These are phyloP conservation scores for Centrocercus urophasianus DNA, from an alignment of 2,113 vertebrate species.

Conservation along the genomic window DNA sequence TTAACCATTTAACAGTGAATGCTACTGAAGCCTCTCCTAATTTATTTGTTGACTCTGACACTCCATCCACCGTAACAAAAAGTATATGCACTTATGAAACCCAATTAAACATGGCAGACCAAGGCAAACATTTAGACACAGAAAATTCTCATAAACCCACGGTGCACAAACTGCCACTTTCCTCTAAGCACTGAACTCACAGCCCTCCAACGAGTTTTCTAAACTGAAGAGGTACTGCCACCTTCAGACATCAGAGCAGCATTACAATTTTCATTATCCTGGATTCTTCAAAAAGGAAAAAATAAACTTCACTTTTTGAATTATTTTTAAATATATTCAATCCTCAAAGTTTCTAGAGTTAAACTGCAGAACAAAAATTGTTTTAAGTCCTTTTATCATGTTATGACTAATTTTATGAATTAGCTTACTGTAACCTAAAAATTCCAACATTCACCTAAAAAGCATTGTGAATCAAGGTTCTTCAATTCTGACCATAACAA, in stretches of 20 bases:
- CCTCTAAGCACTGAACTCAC: background rate
- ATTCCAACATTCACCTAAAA: background rate
- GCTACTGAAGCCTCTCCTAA: background rate
- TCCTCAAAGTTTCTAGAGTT: background rate
- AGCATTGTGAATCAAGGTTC: background rate
- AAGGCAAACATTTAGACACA: background rate
- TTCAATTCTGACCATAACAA: background rate
- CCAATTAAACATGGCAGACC: background rate
- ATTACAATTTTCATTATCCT: conserved; percentile 21
- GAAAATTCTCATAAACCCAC: background rate
- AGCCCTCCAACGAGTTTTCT: background rate
- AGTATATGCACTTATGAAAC: background rate
- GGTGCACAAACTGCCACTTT: background rate
- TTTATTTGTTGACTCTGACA: background rate
- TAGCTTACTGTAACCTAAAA: background rate
- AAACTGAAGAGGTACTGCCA: conserved; percentile 56
- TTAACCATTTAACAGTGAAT: background rate
- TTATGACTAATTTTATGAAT: background rate
- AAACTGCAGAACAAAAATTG: background rate
- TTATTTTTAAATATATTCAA: background rate
- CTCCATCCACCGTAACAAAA: background rate
- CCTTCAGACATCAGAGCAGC: conserved; percentile 41
- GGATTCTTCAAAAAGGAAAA: background rate
- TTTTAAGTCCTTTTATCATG: background rate
- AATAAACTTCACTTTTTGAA: background rate